A percentile compares a stretch with the other conserved stretches of the same genome.
Conservation (phyloP, 1,140 invertebrate genomes). For the Polyergus mexicanus region DNA sequence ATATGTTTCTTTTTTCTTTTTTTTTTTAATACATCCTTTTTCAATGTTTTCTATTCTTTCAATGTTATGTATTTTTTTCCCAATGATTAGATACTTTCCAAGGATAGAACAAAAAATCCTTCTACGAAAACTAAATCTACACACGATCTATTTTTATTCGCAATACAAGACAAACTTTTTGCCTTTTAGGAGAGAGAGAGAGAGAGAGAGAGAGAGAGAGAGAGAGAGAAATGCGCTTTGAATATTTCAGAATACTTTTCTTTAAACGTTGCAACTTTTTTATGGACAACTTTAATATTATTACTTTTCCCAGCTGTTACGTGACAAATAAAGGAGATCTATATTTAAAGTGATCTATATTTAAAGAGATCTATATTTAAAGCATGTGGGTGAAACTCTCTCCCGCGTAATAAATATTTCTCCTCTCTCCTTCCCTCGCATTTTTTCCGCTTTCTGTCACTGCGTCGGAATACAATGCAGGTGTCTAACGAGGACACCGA, state of each 20-base stretch:
- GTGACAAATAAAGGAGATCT: neutral
- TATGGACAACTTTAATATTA: too few relatives aligned
- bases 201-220: neutral
- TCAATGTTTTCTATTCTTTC: neutral
- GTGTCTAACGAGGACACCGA: conserved; percentile 52
- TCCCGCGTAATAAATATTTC: conserved; percentile 5
- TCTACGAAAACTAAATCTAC: too few relatives aligned
- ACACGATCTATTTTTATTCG: neutral
- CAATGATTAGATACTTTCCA: neutral
- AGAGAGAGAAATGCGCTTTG: too few relatives aligned
- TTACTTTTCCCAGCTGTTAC: neutral
- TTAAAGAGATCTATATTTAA: neutral
- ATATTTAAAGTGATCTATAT: neutral
- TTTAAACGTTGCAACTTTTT: too few relatives aligned
- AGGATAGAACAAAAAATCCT: too few relatives aligned
- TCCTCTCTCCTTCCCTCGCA: conserved; percentile 16
- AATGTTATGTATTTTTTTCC: neutral
- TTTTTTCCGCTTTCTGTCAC: conserved; percentile 23
- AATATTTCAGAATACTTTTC: neutral
- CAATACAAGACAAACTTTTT: neutral
- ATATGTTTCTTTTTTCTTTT: too few relatives aligned
- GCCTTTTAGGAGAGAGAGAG: neutral
- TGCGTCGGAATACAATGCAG: conserved; percentile 32
- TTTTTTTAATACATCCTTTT: neutral
- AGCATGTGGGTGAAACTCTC: neutral